Conservation (phyloP, 2,888 invertebrate species). For the Dorcus hopei region DNA sequence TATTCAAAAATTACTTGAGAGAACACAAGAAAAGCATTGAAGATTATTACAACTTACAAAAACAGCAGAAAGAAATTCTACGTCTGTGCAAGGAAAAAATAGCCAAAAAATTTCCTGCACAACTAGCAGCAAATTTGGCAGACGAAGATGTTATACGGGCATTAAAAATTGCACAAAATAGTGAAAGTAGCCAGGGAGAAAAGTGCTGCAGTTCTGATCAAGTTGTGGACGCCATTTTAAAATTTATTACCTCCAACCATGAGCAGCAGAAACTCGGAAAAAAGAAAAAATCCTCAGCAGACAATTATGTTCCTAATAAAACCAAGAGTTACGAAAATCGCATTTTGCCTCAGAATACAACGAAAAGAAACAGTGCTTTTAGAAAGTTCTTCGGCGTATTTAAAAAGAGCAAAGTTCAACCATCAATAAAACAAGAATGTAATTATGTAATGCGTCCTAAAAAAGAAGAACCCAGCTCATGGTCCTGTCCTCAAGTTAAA, state of each 20-base stretch:
- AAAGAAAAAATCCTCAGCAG: not conserved
- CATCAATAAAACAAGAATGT: too few species aligned
- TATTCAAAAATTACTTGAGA: slow-evolving; percentile 3
- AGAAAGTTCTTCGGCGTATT: too few species aligned
- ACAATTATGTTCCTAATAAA: not conserved
- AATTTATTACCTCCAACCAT: slow-evolving; percentile 5
- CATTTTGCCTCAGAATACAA: too few species aligned
- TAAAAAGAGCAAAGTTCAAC: too few species aligned
- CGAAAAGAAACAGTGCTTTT: too few species aligned
- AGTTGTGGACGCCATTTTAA: slow-evolving; percentile 5
- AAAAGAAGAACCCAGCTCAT: too few species aligned
- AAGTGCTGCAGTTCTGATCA: slow-evolving; percentile 1
- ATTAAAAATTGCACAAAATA: slow-evolving; percentile 5
- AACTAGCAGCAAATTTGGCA: not conserved
- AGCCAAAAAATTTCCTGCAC: slow-evolving; percentile 3
- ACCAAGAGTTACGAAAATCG: not conserved
- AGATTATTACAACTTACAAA: slow-evolving; percentile 8
- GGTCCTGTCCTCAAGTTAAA: too few species aligned
- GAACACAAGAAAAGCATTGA: slow-evolving; percentile 11
- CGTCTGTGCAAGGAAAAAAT: slow-evolving; percentile 9
- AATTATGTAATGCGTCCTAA: too few species aligned
- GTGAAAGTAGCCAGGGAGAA: not conserved
- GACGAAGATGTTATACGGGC: slow-evolving; percentile 14
- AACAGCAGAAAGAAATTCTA: slow-evolving; percentile 9
- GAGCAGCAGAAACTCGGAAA: not conserved